Evolutionary conservation across 2,113 vertebrate species (phyloP), one percentile per base, ranked within the genome.

Genomic region (Cavia aperea): DNA sequence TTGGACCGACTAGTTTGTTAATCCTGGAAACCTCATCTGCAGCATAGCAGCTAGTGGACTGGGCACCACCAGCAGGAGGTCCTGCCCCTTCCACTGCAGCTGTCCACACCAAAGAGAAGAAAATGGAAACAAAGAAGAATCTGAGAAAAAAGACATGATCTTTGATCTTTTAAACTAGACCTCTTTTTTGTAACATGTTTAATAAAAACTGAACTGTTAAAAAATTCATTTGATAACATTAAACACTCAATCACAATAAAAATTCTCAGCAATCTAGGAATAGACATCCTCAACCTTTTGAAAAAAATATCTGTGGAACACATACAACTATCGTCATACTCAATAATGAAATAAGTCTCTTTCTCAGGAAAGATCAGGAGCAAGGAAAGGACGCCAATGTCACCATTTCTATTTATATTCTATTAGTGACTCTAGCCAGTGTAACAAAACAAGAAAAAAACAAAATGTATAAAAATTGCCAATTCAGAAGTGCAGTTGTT

Each of bases 221-320:
- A 82, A 94, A 92, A 86, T 31, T 81, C 29, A 93, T 82, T 31
- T 83, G 49, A 83, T 89, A 39, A 95, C 92, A 88, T 81, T 77
- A 33, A 93, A 51, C 3, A 75, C 4, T 33, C 5, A 82, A 65
- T 93, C 31, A 79, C 56, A 91, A 60, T 81, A 72, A 88, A 83
- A 70, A n/a, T 3, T 54, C 49, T 51, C 49, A 51, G 49, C 49
- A 51, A 51, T 51, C 49, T 51, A 51, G 49, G 7, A 51, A 51
- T 51, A 51, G 49, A 51, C 6, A 51, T 51, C 49, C 49, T 51
- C 49, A 51, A 51, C 10, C 81, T 39, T 39, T 39, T 79, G 56
- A 87, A 63, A 75, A 81, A 56, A 91, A 79, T 19, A 89, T 72
- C 13, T 91, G 16, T 66, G 51, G 63, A 84, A 92, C 92, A 75